Percentiles rank a stretch among this genome's conserved stretches.
phyloP scores from a whole-genome alignment of 2,888 invertebrate species.

The Pyrochroa serraticornis region DNA sequence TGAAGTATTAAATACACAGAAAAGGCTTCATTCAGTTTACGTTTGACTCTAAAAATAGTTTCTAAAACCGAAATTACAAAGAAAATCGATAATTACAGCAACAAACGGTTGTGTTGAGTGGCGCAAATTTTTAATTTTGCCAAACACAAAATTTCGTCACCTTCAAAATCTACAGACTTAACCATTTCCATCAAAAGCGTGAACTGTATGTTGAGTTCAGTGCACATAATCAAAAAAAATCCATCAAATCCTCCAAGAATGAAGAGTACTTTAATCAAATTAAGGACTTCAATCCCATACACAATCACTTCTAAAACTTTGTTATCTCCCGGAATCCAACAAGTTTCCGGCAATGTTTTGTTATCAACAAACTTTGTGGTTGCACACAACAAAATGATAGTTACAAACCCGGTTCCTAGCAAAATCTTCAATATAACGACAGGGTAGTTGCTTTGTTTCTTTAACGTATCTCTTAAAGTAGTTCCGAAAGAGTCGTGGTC shows the following conservation, averaged over 20 bases:
- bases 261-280: not conserved
- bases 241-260: conserved; percentile 4
- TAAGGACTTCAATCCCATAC: not conserved
- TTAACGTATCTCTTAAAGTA: not conserved
- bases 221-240: conserved; percentile 9
- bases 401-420: not conserved
- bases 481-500: not conserved
- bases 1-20: too few relatives aligned
- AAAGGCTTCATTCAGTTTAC: too few relatives aligned
- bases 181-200: not conserved
- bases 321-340: not conserved
- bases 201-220: conserved; percentile 10
- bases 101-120: conserved; percentile 4
- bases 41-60: too few relatives aligned
- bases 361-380: not conserved
- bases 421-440: not conserved
- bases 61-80: too few relatives aligned
- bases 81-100: not conserved
- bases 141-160: not conserved
- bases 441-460: not conserved
- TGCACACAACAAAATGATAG: not conserved
- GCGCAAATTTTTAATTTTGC: not conserved
- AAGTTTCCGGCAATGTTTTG: not conserved
- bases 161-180: not conserved
- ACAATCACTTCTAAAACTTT: not conserved